Evolutionary conservation across 2,888 invertebrate genomes (phyloP), one percentile per base, ranked within the genome.

Genomic region (Chrysolina haemoptera): DNA sequence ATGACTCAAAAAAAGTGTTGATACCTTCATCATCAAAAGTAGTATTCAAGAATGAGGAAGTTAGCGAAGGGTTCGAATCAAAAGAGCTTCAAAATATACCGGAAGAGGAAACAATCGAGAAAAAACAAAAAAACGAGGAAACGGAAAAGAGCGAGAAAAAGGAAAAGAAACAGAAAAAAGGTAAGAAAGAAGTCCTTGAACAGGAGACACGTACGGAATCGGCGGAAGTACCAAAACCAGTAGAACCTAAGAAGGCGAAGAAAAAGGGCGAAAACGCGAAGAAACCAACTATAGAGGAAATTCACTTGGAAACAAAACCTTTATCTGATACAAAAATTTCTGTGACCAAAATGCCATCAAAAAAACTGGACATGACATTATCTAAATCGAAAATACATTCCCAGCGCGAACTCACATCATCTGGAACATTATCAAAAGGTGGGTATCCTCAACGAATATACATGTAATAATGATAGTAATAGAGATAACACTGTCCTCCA

Each of bases 21-120:
- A 48, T 16, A 10, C 6, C 9, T 16, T 1, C 79, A 82, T 73
- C 81, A 82, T 85, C 85, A 89, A 88, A 89, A 89, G 11, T 88
- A 88, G 80, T 84, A 3, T 41, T 41, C 14, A 27, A 68, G 63
- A 62, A 11, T 14, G 66, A 67, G 35, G 55, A 55, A 55, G 22
- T 40, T 41, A 35, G 65, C 22, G 53, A 69, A 50, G 41, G 10
- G 46, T 11, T 20, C 27, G 16, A 48, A 53, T 18, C 40, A 35
- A 35, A 48, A 4, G 22, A 55, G 35, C 64, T 62, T 10, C 59
- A 62, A 63, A 43, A 11, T 14, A 48, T 22, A 46, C 46, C 53
- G 12, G 53, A 55, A 35, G 63, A 62, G 48, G 62, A 67, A 46
- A 35, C 5, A 16, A 68, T 53, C n/a, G 55, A 16, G n/a, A 35